phyloP scores from a whole-genome alignment of 2,888 invertebrate genomes.

The Drosophila subquinaria region DNA sequence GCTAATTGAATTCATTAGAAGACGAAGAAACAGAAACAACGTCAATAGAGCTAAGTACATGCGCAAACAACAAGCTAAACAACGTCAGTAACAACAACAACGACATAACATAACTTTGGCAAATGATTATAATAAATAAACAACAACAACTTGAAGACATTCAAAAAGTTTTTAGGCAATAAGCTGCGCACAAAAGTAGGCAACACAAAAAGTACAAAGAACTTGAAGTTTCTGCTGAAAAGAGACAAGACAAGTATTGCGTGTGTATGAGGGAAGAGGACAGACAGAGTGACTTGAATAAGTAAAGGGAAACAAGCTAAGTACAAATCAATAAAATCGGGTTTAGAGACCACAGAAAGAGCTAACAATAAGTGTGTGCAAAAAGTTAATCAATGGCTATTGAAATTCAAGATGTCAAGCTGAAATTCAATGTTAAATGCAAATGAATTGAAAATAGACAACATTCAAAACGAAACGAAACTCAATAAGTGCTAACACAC shows the following conservation, averaged over 20 bases:
- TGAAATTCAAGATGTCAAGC: slow-evolving; percentile 18
- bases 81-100: slow-evolving; percentile 31
- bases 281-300: slow-evolving; percentile 4
- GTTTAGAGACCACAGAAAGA: slow-evolving; percentile 1
- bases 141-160: slow-evolving; percentile 39
- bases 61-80: slow-evolving; percentile 58
- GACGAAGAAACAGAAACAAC: slow-evolving; percentile 36
- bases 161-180: slow-evolving; percentile 44
- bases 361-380: slow-evolving; percentile 14
- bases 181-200: slow-evolving; percentile 39
- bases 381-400: slow-evolving; percentile 34
- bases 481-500: slow-evolving; percentile 21
- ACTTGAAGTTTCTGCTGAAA: slow-evolving; percentile 18
- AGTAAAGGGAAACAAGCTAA: slow-evolving; percentile 12
- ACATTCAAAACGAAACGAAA: slow-evolving; percentile 14
- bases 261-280: slow-evolving; percentile 1
- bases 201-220: slow-evolving; percentile 35
- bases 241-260: slow-evolving; percentile 12
- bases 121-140: slow-evolving; percentile 70
- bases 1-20: slow-evolving; percentile 76
- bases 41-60: slow-evolving; percentile 52
- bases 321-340: slow-evolving; percentile 24
- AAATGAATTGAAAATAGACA: slow-evolving; percentile 52
- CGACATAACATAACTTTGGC: slow-evolving; percentile 58
- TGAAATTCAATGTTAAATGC: slow-evolving; percentile 52